A percentile compares a stretch with the other conserved stretches of the same genome.
Conservation (phyloP, 2,888 invertebrate genomes). For the Phytoseiulus persimilis region DNA sequence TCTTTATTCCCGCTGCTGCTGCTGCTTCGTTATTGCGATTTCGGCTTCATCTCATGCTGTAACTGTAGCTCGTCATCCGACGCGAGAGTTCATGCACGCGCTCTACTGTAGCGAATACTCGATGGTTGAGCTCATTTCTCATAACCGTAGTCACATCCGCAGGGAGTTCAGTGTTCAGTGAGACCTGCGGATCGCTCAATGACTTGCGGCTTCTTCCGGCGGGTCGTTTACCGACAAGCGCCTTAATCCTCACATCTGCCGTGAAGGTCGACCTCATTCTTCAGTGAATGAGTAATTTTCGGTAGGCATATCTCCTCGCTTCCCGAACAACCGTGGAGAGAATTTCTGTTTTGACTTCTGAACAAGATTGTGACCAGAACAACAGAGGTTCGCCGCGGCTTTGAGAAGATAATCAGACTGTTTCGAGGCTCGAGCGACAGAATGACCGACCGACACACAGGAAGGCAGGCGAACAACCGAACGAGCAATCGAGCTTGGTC, state of each 20-base stretch:
- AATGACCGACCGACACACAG: not conserved
- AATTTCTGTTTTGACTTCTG: not conserved
- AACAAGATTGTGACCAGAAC: not conserved
- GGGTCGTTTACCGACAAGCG: not conserved
- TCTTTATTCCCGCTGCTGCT: not conserved
- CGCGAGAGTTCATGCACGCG: too few relatives aligned
- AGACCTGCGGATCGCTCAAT: not conserved
- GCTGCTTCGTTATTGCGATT: not conserved
- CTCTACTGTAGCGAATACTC: too few relatives aligned
- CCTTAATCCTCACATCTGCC: not conserved
- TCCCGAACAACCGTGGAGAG: not conserved
- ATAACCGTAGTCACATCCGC: too few relatives aligned
- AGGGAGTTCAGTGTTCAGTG: too few relatives aligned
- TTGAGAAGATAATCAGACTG: constrained; percentile 5
- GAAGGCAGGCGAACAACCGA: not conserved
- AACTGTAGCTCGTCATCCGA: not conserved
- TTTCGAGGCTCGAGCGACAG: not conserved
- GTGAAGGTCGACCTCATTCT: not conserved
- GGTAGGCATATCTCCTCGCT: not conserved
- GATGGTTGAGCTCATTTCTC: too few relatives aligned
- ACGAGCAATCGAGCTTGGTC: not conserved
- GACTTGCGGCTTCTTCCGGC: not conserved
- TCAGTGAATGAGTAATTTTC: not conserved
- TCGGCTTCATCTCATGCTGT: not conserved
- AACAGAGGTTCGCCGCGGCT: not conserved